phyloP scores from a whole-genome alignment of 2,888 invertebrate species.

The Argyresthia goedartella region DNA sequence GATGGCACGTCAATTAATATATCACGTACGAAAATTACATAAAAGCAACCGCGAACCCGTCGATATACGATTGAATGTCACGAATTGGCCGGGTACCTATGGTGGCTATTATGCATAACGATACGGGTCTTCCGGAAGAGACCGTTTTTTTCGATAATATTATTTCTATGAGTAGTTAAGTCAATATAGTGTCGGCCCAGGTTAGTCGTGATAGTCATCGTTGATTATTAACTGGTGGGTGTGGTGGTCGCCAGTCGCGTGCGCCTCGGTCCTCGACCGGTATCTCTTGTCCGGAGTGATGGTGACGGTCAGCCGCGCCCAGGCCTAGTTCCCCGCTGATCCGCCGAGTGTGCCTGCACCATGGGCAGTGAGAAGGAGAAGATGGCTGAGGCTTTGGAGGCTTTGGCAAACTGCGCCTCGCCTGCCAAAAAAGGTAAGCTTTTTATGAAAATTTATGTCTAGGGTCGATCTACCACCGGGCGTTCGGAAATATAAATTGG shows the following conservation, averaged over 20 bases:
- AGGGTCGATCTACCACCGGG: too few species aligned
- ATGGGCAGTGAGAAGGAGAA: constrained; percentile 64
- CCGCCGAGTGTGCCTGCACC: constrained; percentile 20
- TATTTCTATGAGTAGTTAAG: too few species aligned
- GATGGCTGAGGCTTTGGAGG: constrained; percentile 60
- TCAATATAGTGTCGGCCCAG: constrained; percentile 41
- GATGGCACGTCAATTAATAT: constrained; percentile 33
- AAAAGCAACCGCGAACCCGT: neutral
- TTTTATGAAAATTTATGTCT: neutral
- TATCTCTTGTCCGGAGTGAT: neutral
- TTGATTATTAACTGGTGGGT: neutral
- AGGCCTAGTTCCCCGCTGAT: neutral
- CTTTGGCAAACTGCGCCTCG: constrained; percentile 60
- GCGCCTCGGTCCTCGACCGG: constrained; percentile 2
- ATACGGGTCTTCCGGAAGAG: too few species aligned
- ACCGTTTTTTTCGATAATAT: too few species aligned
- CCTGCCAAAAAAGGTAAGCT: constrained; percentile 63
- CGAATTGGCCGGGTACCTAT: constrained; percentile 19
- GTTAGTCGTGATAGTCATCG: too few species aligned
- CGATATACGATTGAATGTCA: neutral
- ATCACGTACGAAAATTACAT: constrained; percentile 23
- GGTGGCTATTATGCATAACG: too few species aligned
- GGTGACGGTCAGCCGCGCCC: neutral
- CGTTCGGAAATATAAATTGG: too few species aligned
- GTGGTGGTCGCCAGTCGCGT: neutral